A percentile compares a stretch with the other conserved stretches of the same genome.
These are phyloP conservation scores for Flexamia atlantica DNA, from an alignment of 2,888 invertebrate genomes.

Conservation along the genomic window DNA sequence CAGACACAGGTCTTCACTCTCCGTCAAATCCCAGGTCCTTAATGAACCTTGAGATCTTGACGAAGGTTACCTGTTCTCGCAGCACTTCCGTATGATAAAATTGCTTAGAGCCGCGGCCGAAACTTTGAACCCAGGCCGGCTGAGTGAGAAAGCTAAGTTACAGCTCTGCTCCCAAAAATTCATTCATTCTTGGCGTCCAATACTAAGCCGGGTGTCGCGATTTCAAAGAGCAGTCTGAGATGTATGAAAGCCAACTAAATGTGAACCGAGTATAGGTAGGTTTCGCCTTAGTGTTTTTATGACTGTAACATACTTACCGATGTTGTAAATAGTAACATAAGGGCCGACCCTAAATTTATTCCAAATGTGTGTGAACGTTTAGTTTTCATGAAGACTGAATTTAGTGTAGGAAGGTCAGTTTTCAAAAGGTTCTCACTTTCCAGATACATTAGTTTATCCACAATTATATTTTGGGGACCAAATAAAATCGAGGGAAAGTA, in stretches of 20 bases:
- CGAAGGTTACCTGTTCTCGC: too few species aligned
- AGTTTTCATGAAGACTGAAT: conserved; percentile 39
- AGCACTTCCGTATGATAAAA: too few species aligned
- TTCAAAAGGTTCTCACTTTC: neutral
- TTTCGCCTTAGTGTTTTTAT: conserved; percentile 35
- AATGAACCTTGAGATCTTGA: too few species aligned
- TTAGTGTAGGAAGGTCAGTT: neutral
- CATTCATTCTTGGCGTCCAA: too few species aligned
- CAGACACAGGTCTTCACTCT: too few species aligned
- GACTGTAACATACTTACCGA: conserved; percentile 23
- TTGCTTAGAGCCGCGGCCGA: too few species aligned
- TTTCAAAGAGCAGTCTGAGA: too few species aligned
- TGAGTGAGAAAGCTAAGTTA: too few species aligned
- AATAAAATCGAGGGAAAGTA: neutral
- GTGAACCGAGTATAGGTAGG: conserved; percentile 6
- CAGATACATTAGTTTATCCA: neutral
- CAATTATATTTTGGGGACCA: neutral
- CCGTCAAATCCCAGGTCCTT: too few species aligned
- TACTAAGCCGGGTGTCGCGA: too few species aligned
- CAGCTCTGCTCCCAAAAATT: too few species aligned
- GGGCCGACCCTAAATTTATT: neutral
- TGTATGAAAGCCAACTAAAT: conserved; percentile 8
- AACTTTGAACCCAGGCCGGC: too few species aligned
- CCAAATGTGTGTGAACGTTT: conserved; percentile 57
- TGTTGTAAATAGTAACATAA: conserved; percentile 27